phyloP scores from a whole-genome alignment of 2,113 vertebrate species.

The Corythornis vintsioides region DNA sequence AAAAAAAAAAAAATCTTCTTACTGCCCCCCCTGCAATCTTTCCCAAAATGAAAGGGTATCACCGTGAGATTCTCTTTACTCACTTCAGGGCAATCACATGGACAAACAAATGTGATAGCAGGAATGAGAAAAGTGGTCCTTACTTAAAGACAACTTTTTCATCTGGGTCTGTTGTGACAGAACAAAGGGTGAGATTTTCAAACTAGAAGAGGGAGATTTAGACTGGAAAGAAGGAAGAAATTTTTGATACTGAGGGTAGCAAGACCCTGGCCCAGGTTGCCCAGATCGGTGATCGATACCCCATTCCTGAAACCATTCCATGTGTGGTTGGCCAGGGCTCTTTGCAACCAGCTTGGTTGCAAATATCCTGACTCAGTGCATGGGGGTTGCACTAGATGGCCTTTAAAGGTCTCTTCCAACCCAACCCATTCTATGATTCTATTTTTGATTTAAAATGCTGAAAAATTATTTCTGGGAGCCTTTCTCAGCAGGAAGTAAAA shows the following conservation, averaged over 20 bases:
- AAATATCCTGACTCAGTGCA: neutral
- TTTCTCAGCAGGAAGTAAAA: neutral
- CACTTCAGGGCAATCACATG: neutral
- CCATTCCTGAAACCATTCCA: neutral
- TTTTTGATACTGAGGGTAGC: neutral
- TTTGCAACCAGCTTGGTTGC: neutral
- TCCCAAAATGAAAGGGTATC: conserved; percentile 9
- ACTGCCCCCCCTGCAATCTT: neutral
- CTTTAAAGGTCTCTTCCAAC: neutral
- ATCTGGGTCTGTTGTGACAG: neutral
- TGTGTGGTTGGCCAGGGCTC: neutral
- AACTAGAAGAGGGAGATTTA: neutral
- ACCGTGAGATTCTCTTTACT: neutral
- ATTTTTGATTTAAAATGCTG: neutral
- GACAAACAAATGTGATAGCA: neutral
- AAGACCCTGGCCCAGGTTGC: neutral
- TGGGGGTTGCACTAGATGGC: neutral
- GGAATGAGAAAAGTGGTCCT: neutral
- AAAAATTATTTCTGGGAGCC: neutral
- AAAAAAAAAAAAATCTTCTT: neutral
- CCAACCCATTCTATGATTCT: neutral
- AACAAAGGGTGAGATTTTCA: neutral
- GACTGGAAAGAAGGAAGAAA: neutral
- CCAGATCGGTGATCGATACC: neutral
- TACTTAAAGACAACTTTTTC: neutral